Base-by-base conservation (phyloP, 1,140 invertebrate species). In the Augochlora pura region DNA sequence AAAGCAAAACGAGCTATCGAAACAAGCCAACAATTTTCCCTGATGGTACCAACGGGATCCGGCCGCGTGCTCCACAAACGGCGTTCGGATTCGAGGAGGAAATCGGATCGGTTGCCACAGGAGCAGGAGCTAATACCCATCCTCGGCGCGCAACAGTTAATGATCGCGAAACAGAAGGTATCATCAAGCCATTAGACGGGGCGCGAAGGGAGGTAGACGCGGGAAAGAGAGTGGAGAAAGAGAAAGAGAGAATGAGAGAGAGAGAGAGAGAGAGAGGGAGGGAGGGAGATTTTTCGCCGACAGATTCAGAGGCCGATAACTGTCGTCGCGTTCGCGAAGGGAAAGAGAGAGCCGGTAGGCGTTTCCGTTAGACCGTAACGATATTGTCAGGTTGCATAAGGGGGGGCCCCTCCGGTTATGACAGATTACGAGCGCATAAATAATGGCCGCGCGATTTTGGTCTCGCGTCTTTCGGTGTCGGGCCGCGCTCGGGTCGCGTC, bases 341-440 rank as follows among this genome's bases (percentile, higher is more conserved):
- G 57, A 54, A 27, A 59, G 38, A 49, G 14, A 25, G 59, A n/a
- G 21, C 57, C 59, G 66, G 81, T 81, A 80, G 74, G 85, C 85
- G 81, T 86, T 86, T 86, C 84, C 77, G 76, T 84, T 82, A 77
- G 78, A 85, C 72, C 77, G 77, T 88, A 87, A 88, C 86, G 80
- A 88, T 87, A 87, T 88, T 80, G 86, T 88, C 82, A 88, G 81
- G 75, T 88, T 88, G 77, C 85, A 82, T 87, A 88, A 88, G 74
- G 46, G 63, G 59, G 60, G 74, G n/a, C n/a, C n/a, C 76, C 76
- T 49, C 64, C 71, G 83, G 82, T 86, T 88, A 87, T 88, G 87
- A 88, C 85, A 88, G 85, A 88, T 88, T 88, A 85, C 81, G 86
- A 83, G 84, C 79, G 72, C 77, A 78, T 86, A 85, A 88, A 87